Evolutionary conservation across 2,797 vertebrate genomes (phyloP), one percentile per base, ranked within the genome.

Genomic region (Rhincodon typus): DNA sequence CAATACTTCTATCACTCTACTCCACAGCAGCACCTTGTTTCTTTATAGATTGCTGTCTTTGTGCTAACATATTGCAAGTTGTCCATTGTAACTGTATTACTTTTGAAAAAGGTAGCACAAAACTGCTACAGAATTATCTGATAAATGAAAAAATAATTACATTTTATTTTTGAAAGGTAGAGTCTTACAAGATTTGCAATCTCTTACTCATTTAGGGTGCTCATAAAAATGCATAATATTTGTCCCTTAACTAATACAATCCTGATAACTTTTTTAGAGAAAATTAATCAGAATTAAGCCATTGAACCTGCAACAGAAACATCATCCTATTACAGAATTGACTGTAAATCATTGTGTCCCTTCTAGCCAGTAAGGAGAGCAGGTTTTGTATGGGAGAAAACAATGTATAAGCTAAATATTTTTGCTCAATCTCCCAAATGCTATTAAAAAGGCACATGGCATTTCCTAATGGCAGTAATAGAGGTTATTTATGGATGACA

Each of bases 271-370:
- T 91, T 19, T 91, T 95, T 95, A 17, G 38, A 72, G 70, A 50
- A 95, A 74, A 77, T 74, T 74, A 74, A 95, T 77, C 69, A 50
- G 69, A 95, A 95, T 34, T 95, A 95, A 74, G 42, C 46, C 19
- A 74, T 34, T 23, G 30, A 77, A 77, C 34, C 46, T 53, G 30
- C 4, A 53, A 34, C 38, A 72, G 66, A 74, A 30, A n/a, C 46
- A 8, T 0, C 19, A 95, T 74, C 74, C 42, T 77, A 30, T 74
- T n/a, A 53, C 46, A 30, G 42, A 53, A 95, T 50, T 74, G 38
- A 53, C 6, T 74, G 94, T 95, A 74, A 95, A 95, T 77, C 46
- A 95, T 95, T 95, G 13, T 95, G 94, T 34, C 70, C 94, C 50
- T 50, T 57, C n/a, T 6, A 70, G 27, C 93, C 67, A 72, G 50